Evolutionary conservation across 2,113 vertebrate genomes (phyloP).

Genomic region (Dendropsophus ebraccatus): DNA sequence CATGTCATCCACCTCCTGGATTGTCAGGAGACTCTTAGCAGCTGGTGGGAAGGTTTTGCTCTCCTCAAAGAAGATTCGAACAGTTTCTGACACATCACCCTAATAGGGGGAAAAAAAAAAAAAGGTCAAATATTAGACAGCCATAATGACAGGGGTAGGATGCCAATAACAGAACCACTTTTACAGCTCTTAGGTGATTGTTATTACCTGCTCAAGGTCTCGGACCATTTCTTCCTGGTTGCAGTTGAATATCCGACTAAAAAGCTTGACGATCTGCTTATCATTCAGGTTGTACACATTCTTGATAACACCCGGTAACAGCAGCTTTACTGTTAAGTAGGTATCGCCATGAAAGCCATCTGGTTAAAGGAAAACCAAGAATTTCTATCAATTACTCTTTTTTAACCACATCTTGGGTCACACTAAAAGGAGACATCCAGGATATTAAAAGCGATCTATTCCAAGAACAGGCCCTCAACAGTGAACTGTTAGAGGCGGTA

Average conservation of each 20-base stretch:
- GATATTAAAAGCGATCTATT: too few relatives aligned
- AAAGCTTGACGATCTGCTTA: conserved; percentile 98
- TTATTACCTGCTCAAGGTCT: conserved; percentile 91
- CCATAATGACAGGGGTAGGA: background rate
- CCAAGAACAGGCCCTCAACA: too few relatives aligned
- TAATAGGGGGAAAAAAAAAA: conserved; percentile 66
- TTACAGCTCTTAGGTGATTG: too few relatives aligned
- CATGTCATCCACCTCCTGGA: conserved; percentile 92
- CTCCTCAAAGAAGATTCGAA: conserved; percentile 93
- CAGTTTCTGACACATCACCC: conserved; percentile 95
- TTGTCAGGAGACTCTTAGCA: conserved; percentile 89
- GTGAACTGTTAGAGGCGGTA: too few relatives aligned
- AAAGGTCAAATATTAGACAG: too few relatives aligned
- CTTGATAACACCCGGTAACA: conserved; percentile 94
- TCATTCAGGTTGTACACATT: conserved; percentile 98
- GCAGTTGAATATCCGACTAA: conserved; percentile 91
- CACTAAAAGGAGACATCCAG: too few relatives aligned
- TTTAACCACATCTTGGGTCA: too few relatives aligned
- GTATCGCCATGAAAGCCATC: conserved; percentile 94
- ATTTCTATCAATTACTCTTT: background rate
- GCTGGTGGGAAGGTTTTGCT: conserved; percentile 88
- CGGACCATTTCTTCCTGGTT: conserved; percentile 92
- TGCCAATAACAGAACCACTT: background rate
- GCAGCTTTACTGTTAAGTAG: conserved; percentile 92
- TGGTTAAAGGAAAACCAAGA: conserved; percentile 62